phyloP scores from a whole-genome alignment of 2,888 invertebrate genomes.

The Lasioglossum marginatum region DNA sequence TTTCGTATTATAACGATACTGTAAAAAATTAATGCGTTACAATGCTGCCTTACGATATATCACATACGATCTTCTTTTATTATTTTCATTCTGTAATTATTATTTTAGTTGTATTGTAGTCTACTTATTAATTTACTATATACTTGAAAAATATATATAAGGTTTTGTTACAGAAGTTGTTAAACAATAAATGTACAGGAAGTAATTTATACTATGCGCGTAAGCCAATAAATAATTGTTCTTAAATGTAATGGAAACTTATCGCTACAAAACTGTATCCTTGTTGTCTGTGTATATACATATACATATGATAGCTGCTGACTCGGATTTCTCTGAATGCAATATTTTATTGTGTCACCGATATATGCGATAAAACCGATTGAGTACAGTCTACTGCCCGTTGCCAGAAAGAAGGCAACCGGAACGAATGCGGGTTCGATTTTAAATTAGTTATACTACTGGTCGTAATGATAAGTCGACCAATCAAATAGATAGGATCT shows the following conservation, averaged over 20 bases:
- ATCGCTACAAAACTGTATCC: constrained; percentile 19
- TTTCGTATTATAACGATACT: constrained; percentile 40
- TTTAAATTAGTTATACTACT: not conserved
- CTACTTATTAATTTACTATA: constrained; percentile 44
- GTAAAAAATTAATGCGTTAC: constrained; percentile 50
- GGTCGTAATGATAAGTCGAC: not conserved
- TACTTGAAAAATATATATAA: constrained; percentile 27
- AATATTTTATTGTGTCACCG: constrained; percentile 27
- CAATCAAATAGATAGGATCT: not conserved
- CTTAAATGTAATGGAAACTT: constrained; percentile 41
- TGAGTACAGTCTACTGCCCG: not conserved
- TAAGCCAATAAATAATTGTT: constrained; percentile 56
- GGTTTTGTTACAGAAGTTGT: constrained; percentile 22
- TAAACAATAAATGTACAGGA: constrained; percentile 41
- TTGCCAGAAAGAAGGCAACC: not conserved
- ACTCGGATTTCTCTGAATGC: constrained; percentile 14
- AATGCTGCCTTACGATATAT: constrained; percentile 45
- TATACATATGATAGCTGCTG: not conserved
- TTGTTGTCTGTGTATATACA: not conserved
- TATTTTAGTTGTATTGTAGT: constrained; percentile 42
- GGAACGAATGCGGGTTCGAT: not conserved
- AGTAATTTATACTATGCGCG: constrained; percentile 44
- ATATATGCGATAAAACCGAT: constrained; percentile 24
- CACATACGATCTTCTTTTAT: constrained; percentile 37
- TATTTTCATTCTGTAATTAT: constrained; percentile 32